Conservation (phyloP, 37 sponge, comb jelly and placozoan species). For the Axinella damicornis region DNA sequence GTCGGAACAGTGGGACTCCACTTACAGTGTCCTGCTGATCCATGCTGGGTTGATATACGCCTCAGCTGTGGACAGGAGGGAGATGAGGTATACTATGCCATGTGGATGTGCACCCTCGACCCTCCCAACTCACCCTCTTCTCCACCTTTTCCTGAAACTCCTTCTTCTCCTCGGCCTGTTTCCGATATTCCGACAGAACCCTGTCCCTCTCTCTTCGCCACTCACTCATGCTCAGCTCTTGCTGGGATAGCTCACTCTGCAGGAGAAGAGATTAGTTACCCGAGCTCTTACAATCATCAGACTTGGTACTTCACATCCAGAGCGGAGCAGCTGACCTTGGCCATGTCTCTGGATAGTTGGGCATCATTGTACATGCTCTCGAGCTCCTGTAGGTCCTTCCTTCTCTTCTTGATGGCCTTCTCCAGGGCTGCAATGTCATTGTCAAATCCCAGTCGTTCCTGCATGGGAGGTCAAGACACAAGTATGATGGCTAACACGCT, state of each 20-base stretch:
- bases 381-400: constrained; percentile 79
- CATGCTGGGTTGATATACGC: constrained; percentile 1
- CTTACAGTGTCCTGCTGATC: constrained; percentile 46
- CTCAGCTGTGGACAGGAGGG: constrained; percentile 26
- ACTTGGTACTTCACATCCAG: too few relatives aligned
- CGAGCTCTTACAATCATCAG: not conserved
- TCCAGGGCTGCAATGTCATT: constrained; percentile 89
- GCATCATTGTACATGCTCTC: constrained; percentile 91
- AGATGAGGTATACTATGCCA: too few relatives aligned
- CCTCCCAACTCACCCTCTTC: constrained; percentile 86
- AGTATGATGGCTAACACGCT: too few relatives aligned
- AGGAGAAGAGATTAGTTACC: not conserved
- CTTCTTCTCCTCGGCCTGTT: constrained; percentile 95
- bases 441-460: constrained; percentile 97
- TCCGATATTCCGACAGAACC: constrained; percentile 81
- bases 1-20: too few relatives aligned
- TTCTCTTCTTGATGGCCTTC: constrained; percentile 79
- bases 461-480: not conserved
- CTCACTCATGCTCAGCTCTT: constrained; percentile 79
- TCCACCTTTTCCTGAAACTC: constrained; percentile 95
- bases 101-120: too few relatives aligned
- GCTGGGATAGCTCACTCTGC: constrained; percentile 68
- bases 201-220: constrained; percentile 87
- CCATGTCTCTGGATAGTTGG: constrained; percentile 87
- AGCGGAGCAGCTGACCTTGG: constrained; percentile 64